These are phyloP conservation scores for Scytalopus superciliaris DNA, from an alignment of 2,113 vertebrate species.

Conservation along the genomic window DNA sequence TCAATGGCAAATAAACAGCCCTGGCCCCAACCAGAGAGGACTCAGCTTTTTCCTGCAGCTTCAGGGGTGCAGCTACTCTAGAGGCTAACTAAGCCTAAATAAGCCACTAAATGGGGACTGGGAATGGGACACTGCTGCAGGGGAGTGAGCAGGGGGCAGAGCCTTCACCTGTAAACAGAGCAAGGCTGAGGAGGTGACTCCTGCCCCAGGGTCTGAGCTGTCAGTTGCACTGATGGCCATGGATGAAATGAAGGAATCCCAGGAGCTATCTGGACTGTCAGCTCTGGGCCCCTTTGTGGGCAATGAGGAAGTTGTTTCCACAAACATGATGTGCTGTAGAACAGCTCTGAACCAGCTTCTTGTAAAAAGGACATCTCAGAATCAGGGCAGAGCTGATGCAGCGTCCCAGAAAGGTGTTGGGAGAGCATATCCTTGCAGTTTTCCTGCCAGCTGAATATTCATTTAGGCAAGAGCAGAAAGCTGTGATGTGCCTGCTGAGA, in stretches of 20 bases:
- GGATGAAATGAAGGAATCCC: neutral
- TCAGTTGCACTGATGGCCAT: neutral
- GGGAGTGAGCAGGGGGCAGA: neutral
- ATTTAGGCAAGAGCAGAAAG: neutral
- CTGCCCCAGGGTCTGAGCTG: neutral
- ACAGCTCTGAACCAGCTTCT: neutral
- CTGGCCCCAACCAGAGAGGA: neutral
- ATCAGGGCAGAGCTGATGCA: neutral
- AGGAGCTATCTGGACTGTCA: neutral
- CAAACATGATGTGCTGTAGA: neutral
- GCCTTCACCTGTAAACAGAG: neutral
- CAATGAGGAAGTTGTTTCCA: neutral
- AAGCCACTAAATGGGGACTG: neutral
- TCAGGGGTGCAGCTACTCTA: neutral
- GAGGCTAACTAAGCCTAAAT: neutral
- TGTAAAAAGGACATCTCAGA: neutral
- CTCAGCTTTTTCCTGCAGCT: neutral
- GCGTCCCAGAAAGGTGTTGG: neutral
- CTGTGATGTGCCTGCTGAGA: neutral
- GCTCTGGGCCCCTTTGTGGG: neutral
- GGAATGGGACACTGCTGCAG: neutral
- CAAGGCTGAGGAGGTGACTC: neutral
- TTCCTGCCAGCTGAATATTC: neutral
- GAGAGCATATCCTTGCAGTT: neutral
- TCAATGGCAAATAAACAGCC: neutral